These are phyloP conservation scores for Typhlomys cinereus DNA, from an alignment of 2,113 vertebrate genomes.

Conservation along the genomic window DNA sequence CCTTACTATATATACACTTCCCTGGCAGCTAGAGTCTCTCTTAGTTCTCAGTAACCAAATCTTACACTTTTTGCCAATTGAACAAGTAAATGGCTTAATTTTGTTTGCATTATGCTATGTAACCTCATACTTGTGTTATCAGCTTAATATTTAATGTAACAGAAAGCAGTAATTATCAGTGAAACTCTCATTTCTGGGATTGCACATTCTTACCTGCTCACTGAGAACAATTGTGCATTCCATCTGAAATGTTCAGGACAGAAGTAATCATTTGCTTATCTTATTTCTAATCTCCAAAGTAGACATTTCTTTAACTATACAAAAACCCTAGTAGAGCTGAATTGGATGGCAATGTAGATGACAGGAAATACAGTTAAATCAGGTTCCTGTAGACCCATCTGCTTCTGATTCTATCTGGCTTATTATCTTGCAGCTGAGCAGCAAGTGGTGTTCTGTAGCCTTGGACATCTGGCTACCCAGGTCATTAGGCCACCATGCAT, in stretches of 20 bases:
- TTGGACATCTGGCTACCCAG: slow-evolving; percentile 43
- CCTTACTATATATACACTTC: neutral
- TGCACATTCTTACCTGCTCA: slow-evolving; percentile 1
- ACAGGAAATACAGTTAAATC: neutral
- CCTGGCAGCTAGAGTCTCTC: neutral
- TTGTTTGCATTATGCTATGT: slow-evolving; percentile 16
- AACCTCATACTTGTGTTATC: neutral
- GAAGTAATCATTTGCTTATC: neutral
- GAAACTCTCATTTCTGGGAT: slow-evolving; percentile 26
- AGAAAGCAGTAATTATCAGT: neutral
- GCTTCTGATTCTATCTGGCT: neutral
- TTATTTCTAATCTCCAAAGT: slow-evolving; percentile 52
- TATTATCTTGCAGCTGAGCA: slow-evolving; percentile 36
- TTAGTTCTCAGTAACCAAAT: neutral
- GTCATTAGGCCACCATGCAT: slow-evolving; percentile 47
- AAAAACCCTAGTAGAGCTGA: slow-evolving; percentile 19
- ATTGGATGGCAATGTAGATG: neutral
- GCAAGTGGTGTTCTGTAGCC: slow-evolving; percentile 31
- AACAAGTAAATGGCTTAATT: slow-evolving; percentile 28
- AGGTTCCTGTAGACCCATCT: neutral
- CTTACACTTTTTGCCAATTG: neutral
- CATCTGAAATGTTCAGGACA: neutral
- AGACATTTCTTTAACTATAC: slow-evolving; percentile 54
- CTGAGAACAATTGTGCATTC: slow-evolving; percentile 7
- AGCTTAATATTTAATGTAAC: slow-evolving; percentile 62